Conservation (phyloP, 92 coral and sea anemone species). For the Porites evermanni region DNA sequence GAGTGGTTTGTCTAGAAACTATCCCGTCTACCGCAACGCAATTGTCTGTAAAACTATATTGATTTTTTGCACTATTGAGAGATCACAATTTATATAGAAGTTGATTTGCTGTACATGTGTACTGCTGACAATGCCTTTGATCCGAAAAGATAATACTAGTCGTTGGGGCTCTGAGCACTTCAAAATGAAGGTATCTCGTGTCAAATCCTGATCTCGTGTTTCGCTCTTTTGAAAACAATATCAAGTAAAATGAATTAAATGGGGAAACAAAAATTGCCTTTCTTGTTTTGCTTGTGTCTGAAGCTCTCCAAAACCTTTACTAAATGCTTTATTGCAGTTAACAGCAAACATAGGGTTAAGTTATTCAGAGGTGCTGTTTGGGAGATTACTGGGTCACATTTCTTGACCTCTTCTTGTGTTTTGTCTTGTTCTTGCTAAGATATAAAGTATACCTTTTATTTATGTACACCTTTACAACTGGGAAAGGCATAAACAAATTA, state of each 20-base stretch:
- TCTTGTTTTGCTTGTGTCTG: constrained; percentile 2
- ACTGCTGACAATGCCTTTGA: too few species aligned
- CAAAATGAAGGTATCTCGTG: background rate
- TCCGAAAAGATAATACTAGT: too few species aligned
- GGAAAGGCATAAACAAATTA: background rate
- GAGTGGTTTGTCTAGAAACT: background rate
- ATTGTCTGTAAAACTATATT: background rate
- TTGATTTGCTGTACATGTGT: background rate
- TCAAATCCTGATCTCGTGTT: background rate
- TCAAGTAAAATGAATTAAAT: background rate
- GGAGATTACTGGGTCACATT: constrained; percentile 14
- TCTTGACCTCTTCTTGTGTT: constrained; percentile 14
- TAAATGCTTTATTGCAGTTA: constrained; percentile 9
- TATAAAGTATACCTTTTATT: background rate
- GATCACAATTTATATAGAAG: background rate
- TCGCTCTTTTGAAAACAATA: background rate
- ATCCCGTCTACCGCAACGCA: background rate
- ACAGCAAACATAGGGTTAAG: constrained; percentile 1
- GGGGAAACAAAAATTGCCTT: background rate
- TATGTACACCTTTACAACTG: background rate
- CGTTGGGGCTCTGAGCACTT: background rate
- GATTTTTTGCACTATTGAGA: constrained; percentile 7
- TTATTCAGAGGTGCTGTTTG: constrained; percentile 6
- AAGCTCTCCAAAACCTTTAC: background rate
- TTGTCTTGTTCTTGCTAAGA: background rate